Base-by-base conservation (phyloP, 2,797 vertebrate species). In the Aplochiton taeniatus region DNA sequence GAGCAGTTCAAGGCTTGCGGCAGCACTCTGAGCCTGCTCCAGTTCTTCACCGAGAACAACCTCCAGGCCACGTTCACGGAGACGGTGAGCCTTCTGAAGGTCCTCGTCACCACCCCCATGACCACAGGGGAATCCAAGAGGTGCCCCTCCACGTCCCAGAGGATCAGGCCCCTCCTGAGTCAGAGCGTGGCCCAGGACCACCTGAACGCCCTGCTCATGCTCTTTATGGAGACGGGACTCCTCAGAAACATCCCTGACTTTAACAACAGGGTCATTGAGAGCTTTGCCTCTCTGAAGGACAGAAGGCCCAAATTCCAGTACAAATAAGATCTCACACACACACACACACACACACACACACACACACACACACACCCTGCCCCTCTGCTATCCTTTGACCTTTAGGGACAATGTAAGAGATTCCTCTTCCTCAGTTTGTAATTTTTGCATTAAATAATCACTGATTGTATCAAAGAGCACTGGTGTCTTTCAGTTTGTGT, bases 81-180 rank as follows among this genome's bases (percentile, higher is more conserved):
- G 68, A 71, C 73, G 61, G 42, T 70, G 14, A 19, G 54, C 55
- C 66, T 73, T 31, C 62, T 72, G n/a, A 69, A 72, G 20, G 65
- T 69, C 41, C 52, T 76, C 44, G 74, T 74, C 13, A 77, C 72
- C 11, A 65, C 65, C 9, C 71, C 68, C n/a, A 74, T 68, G 64
- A 70, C 60, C 17, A 65, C 52, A 4, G 64, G 65, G 55, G 69
- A 75, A 61, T 56, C 73, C 16, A 54, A 72, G 49, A 68, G 65
- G 52, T 69, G 65, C 41, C 72, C 69, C 57, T 76, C 57, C 13
- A 72, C 66, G 5, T 58, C 70, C 19, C 69, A 66, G 12, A 65
- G 57, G 41, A 65, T 72, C 52, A 72, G 72, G 44, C 59, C 59
- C 4, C 70, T 70, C 63, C 52, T 75, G 17, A 1, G 53, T n/a